Evolutionary conservation across 2,888 invertebrate genomes (phyloP), one percentile per base, ranked within the genome.

Genomic region (Mycalesis mineus): DNA sequence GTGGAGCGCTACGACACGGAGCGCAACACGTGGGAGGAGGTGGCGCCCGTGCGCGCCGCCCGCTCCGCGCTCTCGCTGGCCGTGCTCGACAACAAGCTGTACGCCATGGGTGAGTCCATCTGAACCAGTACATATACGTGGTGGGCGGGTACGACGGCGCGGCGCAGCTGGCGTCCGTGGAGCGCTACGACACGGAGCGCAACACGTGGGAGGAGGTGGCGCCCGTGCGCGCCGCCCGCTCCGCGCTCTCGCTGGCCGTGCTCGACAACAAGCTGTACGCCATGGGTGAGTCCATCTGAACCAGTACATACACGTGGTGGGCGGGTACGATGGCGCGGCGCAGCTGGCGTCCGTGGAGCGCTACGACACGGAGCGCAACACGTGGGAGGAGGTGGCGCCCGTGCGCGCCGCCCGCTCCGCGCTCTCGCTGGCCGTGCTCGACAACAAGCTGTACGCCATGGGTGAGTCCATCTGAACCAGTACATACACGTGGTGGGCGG

Each of bases 71-170:
- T 98, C 33, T 96, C 96, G 67, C 94, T 97, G 40, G 95, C 97
- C 9, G 95, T 95, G 29, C 90, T 97, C 44, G 96, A 96, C 80
- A 94, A 94, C 66, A 95, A 95, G 86, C 91, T 98, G 1, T 97
- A 96, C 78, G 97, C 97, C 4, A 94, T 97, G 91, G 96, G 96
- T 95, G 47, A 70, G 74, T 67, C 9, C 11, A 11, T 4, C 36
- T 2, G 1, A 9, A 11, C 36, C 96, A 96, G 74, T 11, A 36
- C 36, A 36, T 4, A 22, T 98, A 96, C 82, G 97, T 97, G n/a
- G 94, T 97, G 58, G 98, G 98, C 51, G 98, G 98, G n/a, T 97
- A 96, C 82, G 96, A 97, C 86, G 97, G 97, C 9, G 89, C 91
- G 47, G 92, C 92, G 58, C 97, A 97, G 79, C 88, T 97, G 51